Base-by-base conservation (phyloP, 2,113 vertebrate species). In the Erpornis zantholeuca region DNA sequence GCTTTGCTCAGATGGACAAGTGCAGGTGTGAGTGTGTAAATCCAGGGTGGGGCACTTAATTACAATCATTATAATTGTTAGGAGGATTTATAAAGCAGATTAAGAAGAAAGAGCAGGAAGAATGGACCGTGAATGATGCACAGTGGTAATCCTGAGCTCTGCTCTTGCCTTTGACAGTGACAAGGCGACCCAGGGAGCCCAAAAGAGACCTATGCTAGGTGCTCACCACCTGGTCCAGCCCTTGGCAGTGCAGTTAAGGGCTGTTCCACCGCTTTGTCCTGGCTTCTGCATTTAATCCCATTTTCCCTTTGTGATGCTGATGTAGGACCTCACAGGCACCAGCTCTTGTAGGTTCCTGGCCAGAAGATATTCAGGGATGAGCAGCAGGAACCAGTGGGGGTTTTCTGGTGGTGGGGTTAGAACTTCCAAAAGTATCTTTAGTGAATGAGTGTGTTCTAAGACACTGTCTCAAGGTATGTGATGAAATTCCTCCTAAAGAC, bases 321-420 rank as follows among this genome's bases (percentile, higher is more conserved):
- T 4, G 36, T 2, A 57, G 57, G 57, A 45, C 38, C 38, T 23
- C 31, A 24, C 15, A 53, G 47, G 10, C n/a, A 29, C 33, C 0
- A 0, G n/a, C 20, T 52, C 3, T 10, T 31, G 9, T 11, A 64
- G 24, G 12, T 33, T 49, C 33, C 5, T 47, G 69, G 69, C 4
- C 47, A 54, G 61, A 21, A 40, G 57, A 18, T 6, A 17, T 10
- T 65, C 61, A 77, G 54, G 28, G 33, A 36, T 33, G 47, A n/a
- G 31, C 11, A 75, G 18, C 52, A 71, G 38, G 60, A 86, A 15
- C 17, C 19, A 36, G 22, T 3, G n/a, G 52, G 60, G 59, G 28
- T 33, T 56, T 90, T 72, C 45, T 66, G 21, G 3, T 20, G 42
- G 31, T 22, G 56, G 45, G 12, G 4, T 45, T 36, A 9, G 28